phyloP scores from a whole-genome alignment of 30 jellyfish, hydroid and myxozoan species.

The Cassiopea andromeda region DNA sequence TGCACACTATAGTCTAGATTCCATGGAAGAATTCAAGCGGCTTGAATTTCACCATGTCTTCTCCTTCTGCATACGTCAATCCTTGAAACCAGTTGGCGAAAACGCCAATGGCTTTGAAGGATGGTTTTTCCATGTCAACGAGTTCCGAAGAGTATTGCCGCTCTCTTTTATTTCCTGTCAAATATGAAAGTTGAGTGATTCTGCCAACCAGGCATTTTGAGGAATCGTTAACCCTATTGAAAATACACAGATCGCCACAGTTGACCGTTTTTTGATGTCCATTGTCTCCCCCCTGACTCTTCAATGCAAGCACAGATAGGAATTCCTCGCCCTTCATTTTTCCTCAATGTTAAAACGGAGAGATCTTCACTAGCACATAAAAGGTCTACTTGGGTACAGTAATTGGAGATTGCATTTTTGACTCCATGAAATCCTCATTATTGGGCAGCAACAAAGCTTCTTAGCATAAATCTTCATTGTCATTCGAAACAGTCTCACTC shows the following conservation, averaged over 20 bases:
- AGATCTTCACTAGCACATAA: conserved; percentile 9
- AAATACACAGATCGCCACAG: conserved; percentile 52
- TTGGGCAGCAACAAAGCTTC: conserved; percentile 5
- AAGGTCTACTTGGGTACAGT: neutral
- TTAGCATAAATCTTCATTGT: neutral
- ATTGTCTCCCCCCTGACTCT: neutral
- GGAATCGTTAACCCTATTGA: conserved; percentile 35
- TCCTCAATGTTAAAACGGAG: conserved; percentile 6
- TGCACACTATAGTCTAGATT: too few species aligned
- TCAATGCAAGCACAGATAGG: conserved; percentile 12
- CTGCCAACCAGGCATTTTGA: conserved; percentile 49
- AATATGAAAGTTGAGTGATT: neutral
- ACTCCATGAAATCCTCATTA: too few species aligned
- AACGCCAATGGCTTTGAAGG: conserved; percentile 29
- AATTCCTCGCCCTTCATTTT: conserved; percentile 8
- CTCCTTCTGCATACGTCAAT: neutral
- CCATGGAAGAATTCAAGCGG: conserved; percentile 19
- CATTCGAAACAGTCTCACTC: conserved; percentile 52
- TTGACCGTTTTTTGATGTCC: conserved; percentile 49
- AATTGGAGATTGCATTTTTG: neutral
- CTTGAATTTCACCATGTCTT: conserved; percentile 18
- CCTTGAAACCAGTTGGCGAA: conserved; percentile 49
- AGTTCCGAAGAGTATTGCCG: conserved; percentile 27
- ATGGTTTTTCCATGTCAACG: conserved; percentile 51
- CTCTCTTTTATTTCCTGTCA: conserved; percentile 28